These are phyloP conservation scores for Bombyx mori DNA, from an alignment of 1,140 invertebrate species.

Conservation along the genomic window DNA sequence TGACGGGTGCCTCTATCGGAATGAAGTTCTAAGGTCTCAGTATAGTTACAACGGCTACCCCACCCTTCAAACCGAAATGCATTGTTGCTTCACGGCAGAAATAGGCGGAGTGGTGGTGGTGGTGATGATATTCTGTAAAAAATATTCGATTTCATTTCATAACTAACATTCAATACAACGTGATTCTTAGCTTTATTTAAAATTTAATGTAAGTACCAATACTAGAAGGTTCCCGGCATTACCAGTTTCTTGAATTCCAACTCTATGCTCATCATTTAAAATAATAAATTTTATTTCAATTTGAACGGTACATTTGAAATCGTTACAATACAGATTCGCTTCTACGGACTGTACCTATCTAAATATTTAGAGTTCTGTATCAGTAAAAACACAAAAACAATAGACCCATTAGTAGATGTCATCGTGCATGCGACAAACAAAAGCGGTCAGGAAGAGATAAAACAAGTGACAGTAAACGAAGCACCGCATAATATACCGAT, in stretches of 20 bases:
- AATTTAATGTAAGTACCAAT: not conserved
- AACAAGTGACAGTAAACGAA: conserved; percentile 35
- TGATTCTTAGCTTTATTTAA: not conserved
- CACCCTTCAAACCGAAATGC: too few relatives aligned
- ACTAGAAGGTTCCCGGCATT: too few relatives aligned
- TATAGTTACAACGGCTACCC: too few relatives aligned
- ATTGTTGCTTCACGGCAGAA: too few relatives aligned
- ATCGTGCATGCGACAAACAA: conserved; percentile 64
- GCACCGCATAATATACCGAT: conserved; percentile 22
- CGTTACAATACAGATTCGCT: not conserved
- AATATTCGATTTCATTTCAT: too few relatives aligned
- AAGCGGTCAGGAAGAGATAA: conserved; percentile 56
- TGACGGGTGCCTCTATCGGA: too few relatives aligned
- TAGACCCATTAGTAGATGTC: conserved; percentile 61
- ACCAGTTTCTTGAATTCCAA: too few relatives aligned
- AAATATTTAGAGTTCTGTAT: not conserved
- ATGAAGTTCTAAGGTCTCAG: too few relatives aligned
- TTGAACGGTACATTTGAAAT: too few relatives aligned
- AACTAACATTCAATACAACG: too few relatives aligned
- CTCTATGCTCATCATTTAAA: not conserved
- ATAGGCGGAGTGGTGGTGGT: too few relatives aligned
- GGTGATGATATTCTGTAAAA: too few relatives aligned
- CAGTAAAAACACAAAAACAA: conserved; percentile 49
- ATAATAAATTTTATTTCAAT: not conserved
- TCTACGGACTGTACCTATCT: not conserved